These are phyloP conservation scores for Scophthalmus maximus DNA, from an alignment of 2,113 vertebrate genomes.

Conservation along the genomic window DNA sequence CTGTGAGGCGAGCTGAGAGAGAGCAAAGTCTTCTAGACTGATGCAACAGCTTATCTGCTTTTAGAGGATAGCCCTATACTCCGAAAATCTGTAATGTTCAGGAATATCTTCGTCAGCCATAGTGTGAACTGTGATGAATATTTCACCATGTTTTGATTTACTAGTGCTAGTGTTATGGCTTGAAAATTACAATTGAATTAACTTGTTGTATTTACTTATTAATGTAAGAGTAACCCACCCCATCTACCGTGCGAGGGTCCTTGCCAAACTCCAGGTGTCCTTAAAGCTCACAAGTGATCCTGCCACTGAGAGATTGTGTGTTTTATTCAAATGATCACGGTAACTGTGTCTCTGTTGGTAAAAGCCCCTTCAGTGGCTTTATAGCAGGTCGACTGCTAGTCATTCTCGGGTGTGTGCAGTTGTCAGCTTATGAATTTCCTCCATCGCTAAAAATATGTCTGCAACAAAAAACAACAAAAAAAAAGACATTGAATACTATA, in stretches of 20 bases:
- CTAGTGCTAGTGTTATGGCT: too few relatives aligned
- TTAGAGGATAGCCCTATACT: not conserved
- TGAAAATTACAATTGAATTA: too few relatives aligned
- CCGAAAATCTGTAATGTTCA: not conserved
- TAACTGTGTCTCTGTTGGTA: not conserved
- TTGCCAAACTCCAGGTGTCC: not conserved
- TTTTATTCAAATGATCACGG: too few relatives aligned
- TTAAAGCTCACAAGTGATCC: not conserved
- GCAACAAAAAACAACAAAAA: constrained; percentile 7
- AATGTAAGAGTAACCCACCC: too few relatives aligned
- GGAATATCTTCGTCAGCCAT: not conserved
- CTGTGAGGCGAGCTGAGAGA: not conserved
- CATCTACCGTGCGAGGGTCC: too few relatives aligned
- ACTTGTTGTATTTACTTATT: too few relatives aligned
- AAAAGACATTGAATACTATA: constrained; percentile 22
- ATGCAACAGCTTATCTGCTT: not conserved
- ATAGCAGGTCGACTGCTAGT: not conserved
- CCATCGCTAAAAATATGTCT: not conserved
- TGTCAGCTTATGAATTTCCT: constrained; percentile 1
- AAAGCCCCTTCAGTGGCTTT: not conserved
- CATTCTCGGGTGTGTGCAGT: not conserved
- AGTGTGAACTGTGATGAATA: not conserved
- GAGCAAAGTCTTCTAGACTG: not conserved
- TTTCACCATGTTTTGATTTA: not conserved
- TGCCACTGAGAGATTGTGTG: too few relatives aligned